Evolutionary conservation across 2,797 vertebrate species (phyloP).

Genomic region (Protonibea diacanthus): DNA sequence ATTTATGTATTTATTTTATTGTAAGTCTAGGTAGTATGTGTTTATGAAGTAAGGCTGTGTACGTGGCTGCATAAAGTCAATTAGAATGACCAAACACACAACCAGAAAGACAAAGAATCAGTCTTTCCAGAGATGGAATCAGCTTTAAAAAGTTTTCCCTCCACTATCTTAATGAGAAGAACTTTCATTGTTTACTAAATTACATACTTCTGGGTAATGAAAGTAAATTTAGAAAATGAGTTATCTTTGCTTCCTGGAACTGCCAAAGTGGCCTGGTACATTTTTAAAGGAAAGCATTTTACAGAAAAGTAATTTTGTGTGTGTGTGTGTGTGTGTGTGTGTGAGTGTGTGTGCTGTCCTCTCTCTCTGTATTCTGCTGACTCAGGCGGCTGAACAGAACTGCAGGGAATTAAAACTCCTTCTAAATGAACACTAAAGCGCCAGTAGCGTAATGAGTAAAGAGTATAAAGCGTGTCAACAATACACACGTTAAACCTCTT

Average conservation of each 20-base stretch:
- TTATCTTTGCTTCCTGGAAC: constrained; percentile 6
- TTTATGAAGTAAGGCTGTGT: background rate
- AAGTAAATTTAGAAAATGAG: constrained; percentile 17
- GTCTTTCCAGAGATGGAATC: background rate
- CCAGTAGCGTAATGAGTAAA: background rate
- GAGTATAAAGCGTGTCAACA: constrained; percentile 22
- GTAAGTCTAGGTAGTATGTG: background rate
- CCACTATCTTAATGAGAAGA: background rate
- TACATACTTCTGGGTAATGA: background rate
- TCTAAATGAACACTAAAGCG: background rate
- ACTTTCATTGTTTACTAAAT: constrained; percentile 8
- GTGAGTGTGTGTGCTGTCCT: background rate
- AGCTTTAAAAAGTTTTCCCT: background rate
- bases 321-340: background rate
- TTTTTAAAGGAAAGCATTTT: constrained; percentile 19
- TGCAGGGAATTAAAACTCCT: constrained; percentile 39
- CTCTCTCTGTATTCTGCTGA: constrained; percentile 45
- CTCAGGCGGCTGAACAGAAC: constrained; percentile 39
- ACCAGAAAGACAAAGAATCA: background rate
- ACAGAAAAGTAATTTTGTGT: background rate
- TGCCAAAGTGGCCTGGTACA: background rate
- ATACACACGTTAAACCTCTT: constrained; percentile 60
- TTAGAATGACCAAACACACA: background rate
- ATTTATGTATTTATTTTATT: background rate
- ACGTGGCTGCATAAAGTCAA: background rate